Evolutionary conservation across 2,113 vertebrate genomes (phyloP).

Genomic region (Oenanthe oenanthe): DNA sequence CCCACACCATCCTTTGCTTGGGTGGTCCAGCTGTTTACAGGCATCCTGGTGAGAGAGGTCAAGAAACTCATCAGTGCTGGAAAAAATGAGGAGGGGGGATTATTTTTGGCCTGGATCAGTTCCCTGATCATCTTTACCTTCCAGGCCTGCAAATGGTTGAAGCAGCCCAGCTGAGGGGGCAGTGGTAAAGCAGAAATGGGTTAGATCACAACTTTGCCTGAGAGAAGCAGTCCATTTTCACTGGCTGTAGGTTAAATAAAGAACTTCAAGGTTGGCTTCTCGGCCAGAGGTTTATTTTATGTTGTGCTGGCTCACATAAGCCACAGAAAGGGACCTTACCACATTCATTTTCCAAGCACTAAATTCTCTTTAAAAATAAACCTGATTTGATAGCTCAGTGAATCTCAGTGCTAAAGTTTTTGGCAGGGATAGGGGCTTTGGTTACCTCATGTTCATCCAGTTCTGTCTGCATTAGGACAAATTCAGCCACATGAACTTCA

Average conservation of each 20-base stretch:
- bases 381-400: background rate
- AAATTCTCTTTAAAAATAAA: background rate
- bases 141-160: background rate
- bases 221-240: background rate
- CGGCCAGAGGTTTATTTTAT: background rate
- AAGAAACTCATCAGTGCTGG: background rate
- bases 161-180: background rate
- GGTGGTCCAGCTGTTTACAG: conserved; percentile 66
- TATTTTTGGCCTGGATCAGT: background rate
- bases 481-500: background rate
- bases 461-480: background rate
- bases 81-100: background rate
- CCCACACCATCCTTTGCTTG: conserved; percentile 16
- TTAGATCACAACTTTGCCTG: background rate
- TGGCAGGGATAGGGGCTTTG: background rate
- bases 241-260: background rate
- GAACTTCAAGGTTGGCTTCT: background rate
- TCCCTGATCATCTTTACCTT: background rate
- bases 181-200: background rate
- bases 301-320: background rate
- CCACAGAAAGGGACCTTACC: background rate
- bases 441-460: background rate
- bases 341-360: background rate
- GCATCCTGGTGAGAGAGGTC: conserved; percentile 8
- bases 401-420: background rate